Evolutionary conservation across 1,140 invertebrate genomes (phyloP), one percentile per base, ranked within the genome.

Genomic region (Drosophila persimilis): DNA sequence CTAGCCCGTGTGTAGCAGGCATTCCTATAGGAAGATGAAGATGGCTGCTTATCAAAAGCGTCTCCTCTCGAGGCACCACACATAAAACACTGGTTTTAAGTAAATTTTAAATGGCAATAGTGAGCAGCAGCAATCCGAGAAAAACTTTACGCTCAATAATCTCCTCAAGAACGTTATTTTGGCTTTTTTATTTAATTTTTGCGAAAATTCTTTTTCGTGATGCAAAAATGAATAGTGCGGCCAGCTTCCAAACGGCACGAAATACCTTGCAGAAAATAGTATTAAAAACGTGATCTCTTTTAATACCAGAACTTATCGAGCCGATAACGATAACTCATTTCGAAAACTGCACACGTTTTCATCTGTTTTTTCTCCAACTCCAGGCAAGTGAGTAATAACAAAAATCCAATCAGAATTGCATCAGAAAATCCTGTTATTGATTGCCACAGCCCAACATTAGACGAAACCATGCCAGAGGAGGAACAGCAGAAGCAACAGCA

Each of bases 281-380:
- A 5, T 8, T 13, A 48, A 26, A 13, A 2, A 11, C n/a, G 5
- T 15, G 35, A n/a, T n/a, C 1, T 1, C 26, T 48, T 6, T 48
- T 39, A 13, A 13, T 39, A 39, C 35, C 35, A 13, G 11, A 13
- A 5, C 11, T 39, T 13, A 4, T 3, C 35, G 31, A 35, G 31
- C 31, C 31, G 31, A 35, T 35, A 35, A 8, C 31, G 65, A 9
- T 64, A 69, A 69, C 62, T 26, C 65, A 48, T 13, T 1, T 4
- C 22, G n/a, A 17, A 56, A 76, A 75, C 31, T 86, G 83, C 81
- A 88, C 81, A 86, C 81, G 81, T 86, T 86, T 85, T 85, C 73
- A 86, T 80, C 77, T 86, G 73, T 73, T 75, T 56, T 48, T 69
- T 69, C 20, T 20, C 9, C 20, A 31, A 54, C 20, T 47, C 15